These are phyloP conservation scores for Leptarthrus brevirostris DNA, from an alignment of 2,888 invertebrate genomes.

Conservation along the genomic window DNA sequence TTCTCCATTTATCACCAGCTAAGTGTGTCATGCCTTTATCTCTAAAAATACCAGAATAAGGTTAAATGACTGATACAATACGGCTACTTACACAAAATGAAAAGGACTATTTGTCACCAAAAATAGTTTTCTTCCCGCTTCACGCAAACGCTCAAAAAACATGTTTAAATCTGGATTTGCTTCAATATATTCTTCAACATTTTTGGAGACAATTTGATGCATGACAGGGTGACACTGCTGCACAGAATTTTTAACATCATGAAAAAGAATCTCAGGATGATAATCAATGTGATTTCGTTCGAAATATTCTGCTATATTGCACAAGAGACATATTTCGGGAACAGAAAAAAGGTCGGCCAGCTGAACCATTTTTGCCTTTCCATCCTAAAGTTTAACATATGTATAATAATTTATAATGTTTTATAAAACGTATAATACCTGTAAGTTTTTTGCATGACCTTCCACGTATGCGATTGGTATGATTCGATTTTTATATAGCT, in stretches of 20 bases:
- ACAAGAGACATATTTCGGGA: constrained; percentile 93
- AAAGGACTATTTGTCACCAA: constrained; percentile 97
- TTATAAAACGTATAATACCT: constrained; percentile 9
- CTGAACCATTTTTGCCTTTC: constrained; percentile 84
- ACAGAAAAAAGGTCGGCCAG: constrained; percentile 96
- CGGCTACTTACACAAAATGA: constrained; percentile 88
- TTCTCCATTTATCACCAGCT: constrained; percentile 88
- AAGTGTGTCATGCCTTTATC: constrained; percentile 92
- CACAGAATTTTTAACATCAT: constrained; percentile 92
- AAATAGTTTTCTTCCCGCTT: constrained; percentile 87
- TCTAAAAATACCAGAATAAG: constrained; percentile 67
- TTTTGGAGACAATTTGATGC: constrained; percentile 87
- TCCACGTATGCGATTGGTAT: constrained; percentile 91
- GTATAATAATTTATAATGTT: constrained; percentile 47
- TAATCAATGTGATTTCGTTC: constrained; percentile 89
- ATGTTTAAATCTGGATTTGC: constrained; percentile 77
- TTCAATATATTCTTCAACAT: constrained; percentile 84
- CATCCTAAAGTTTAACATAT: constrained; percentile 57
- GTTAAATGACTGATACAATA: constrained; percentile 1
- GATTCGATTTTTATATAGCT: constrained; percentile 85
- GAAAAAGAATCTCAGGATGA: constrained; percentile 94
- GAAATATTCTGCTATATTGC: constrained; percentile 95
- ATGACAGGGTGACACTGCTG: constrained; percentile 88
- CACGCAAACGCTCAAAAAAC: constrained; percentile 81
- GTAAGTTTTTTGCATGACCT: constrained; percentile 74